A percentile compares a stretch with the other conserved stretches of the same genome.
phyloP scores from a whole-genome alignment of 2,113 vertebrate species.

The Callipepla squamata region DNA sequence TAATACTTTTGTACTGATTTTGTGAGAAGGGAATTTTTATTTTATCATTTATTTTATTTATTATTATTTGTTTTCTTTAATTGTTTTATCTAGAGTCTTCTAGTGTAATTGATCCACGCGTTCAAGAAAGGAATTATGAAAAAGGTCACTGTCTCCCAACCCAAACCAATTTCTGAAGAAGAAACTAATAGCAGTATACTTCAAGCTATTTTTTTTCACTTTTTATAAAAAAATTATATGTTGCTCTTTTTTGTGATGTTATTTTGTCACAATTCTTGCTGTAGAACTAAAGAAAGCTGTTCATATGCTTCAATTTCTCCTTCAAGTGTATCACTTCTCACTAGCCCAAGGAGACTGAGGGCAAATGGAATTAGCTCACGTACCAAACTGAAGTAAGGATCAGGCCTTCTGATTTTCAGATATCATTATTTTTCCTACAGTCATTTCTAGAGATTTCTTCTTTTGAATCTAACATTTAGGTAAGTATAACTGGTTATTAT shows the following conservation, averaged over 20 bases:
- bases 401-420: not conserved
- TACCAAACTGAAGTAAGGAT: not conserved
- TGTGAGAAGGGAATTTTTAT: not conserved
- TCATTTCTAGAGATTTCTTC: not conserved
- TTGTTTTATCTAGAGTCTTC: not conserved
- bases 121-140: not conserved
- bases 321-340: not conserved
- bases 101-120: not conserved
- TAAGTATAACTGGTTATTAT: not conserved
- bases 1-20: not conserved
- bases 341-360: not conserved
- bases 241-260: not conserved
- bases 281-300: not conserved
- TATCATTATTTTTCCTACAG: not conserved
- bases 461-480: not conserved
- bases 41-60: no score
- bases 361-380: not conserved
- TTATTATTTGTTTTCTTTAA: no score
- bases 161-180: not conserved
- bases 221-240: rapidly evolving
- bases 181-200: not conserved
- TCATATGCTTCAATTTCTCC: not conserved
- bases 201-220: not conserved
- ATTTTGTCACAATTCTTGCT: not conserved
- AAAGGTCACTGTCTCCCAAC: not conserved